Evolutionary conservation across 2,888 invertebrate species (phyloP).

Genomic region (Synanthedon tipuliformis): DNA sequence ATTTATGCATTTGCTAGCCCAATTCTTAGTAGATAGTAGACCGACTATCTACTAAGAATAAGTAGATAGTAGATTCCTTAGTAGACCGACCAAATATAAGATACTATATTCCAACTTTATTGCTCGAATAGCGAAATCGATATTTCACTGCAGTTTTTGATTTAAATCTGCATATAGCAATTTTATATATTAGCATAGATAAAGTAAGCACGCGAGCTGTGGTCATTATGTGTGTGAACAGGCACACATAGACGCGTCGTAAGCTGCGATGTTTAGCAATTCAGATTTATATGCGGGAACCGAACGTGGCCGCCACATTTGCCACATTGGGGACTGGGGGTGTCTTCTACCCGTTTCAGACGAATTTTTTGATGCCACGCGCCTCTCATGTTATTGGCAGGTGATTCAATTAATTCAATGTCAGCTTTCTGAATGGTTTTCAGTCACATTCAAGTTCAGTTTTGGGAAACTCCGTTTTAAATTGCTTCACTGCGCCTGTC

Average conservation of each 20-base stretch:
- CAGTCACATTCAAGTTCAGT: no score
- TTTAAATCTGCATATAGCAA: neutral
- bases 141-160: neutral
- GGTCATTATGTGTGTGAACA: conserved; percentile 9
- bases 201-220: conserved; percentile 3
- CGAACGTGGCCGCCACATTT: neutral
- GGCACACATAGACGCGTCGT: conserved; percentile 25
- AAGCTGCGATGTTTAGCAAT: conserved; percentile 37
- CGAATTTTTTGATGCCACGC: neutral
- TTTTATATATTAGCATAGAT: neutral
- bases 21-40: no score
- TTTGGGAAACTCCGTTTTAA: no score
- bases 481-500: no score
- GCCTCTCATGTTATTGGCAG: neutral
- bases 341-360: neutral
- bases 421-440: neutral
- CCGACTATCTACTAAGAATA: no score
- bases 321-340: neutral
- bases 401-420: neutral
- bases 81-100: no score
- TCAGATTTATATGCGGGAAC: conserved; percentile 25
- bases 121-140: no score
- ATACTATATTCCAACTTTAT: no score
- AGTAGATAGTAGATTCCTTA: no score
- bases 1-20: no score